Base-by-base conservation (phyloP, 2,797 vertebrate genomes). In the Oreochromis mossambicus region DNA sequence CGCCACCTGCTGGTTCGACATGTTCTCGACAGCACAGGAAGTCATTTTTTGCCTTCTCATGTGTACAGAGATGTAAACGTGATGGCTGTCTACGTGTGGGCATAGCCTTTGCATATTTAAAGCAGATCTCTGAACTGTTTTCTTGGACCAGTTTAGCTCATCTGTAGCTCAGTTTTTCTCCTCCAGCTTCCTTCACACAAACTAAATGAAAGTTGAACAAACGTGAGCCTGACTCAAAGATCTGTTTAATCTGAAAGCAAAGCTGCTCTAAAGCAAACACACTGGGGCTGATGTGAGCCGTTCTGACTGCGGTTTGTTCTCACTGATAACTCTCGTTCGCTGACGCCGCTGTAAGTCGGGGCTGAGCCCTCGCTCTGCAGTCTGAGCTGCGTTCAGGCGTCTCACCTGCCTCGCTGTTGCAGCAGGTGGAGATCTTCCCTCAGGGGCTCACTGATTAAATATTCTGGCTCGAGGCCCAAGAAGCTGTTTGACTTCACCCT, bases 291-390 rank as follows among this genome's bases (percentile, higher is more conserved):
- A 70, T 2, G 8, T 46, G 21, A 36, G 11, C 9, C 17, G 17
- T n/a, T 63, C 32, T 4, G 17, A 11, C 13, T 26, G 61, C 8
- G 4, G 15, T 29, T 17, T 26, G 66, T 46, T 26, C 41, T 17
- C 4, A 3, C 0, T 1, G 41, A 1, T 12, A 1, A 26, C 68
- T 1, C 41, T n/a, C 14, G 14, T 29, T 2, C 5, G 6, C 6
- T 12, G 10, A 21, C 5, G 5, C 51, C 26, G 26, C 5, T 48
- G 14, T 48, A 17, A 48, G 46, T 15, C 1, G n/a, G 51, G 6
- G n/a, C n/a, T 10, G 63, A 70, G 63, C 38, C 21, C 14, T 48
- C 38, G 6, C 61, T 29, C 68, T 48, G 68, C 43, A 48, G 68
- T 29, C 41, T 48, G 63, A 68, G 63, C 36, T 43, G 63, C 2